These are phyloP conservation scores for Ophion ellenae DNA, from an alignment of 2,888 invertebrate genomes.

Conservation along the genomic window DNA sequence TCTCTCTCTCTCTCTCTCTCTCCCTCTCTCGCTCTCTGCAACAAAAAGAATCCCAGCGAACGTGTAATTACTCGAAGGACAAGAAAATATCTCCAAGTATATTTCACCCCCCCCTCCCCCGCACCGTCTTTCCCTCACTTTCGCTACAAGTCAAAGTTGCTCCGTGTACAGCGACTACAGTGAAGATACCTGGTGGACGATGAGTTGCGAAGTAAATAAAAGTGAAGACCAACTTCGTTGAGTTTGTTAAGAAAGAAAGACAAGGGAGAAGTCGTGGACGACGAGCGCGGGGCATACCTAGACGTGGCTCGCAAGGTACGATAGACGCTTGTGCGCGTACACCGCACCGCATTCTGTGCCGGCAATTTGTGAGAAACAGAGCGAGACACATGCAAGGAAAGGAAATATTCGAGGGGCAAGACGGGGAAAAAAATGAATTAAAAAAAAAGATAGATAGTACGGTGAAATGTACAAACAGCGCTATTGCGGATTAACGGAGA, in stretches of 20 bases:
- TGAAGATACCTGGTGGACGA: conserved; percentile 43
- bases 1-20: too few species aligned
- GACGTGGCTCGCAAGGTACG: too few species aligned
- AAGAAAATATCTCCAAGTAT: conserved; percentile 41
- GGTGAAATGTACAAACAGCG: conserved; percentile 36
- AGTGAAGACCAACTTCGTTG: conserved; percentile 47
- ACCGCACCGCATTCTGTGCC: too few species aligned
- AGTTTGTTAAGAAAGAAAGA: conserved; percentile 45
- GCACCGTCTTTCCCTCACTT: background rate
- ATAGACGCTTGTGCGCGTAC: too few species aligned
- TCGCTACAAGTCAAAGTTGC: conserved; percentile 13
- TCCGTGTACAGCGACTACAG: conserved; percentile 13
- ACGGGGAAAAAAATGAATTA: background rate
- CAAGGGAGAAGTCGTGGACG: background rate
- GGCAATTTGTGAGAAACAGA: background rate
- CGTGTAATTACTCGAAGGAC: conserved; percentile 36
- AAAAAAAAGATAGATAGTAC: conserved; percentile 14
- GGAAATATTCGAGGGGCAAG: background rate
- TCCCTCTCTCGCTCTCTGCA: background rate
- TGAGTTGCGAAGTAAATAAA: conserved; percentile 57
- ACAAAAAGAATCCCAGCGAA: conserved; percentile 1
- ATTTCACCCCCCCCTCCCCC: conserved; percentile 3
- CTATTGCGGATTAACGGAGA: conserved; percentile 41
- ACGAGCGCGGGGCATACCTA: background rate
- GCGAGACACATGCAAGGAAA: background rate